These are phyloP conservation scores for Tachyglossus aculeatus DNA, from an alignment of 2,797 vertebrate genomes.

Conservation along the genomic window DNA sequence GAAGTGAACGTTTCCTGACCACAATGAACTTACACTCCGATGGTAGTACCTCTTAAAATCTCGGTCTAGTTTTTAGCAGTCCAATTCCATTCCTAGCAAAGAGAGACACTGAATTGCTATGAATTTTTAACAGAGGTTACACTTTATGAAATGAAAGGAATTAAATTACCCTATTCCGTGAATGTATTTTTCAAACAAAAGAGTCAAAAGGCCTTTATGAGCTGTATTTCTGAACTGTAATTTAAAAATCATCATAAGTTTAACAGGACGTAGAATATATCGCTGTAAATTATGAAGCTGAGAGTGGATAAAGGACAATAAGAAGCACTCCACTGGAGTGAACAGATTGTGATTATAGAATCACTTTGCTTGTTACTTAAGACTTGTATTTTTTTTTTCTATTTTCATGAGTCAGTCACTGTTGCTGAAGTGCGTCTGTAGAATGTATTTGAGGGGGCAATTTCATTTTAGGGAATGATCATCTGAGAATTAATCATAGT, in stretches of 20 bases:
- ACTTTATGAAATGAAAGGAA: slow-evolving; percentile 51
- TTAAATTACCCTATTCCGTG: slow-evolving; percentile 59
- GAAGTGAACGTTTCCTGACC: slow-evolving; percentile 38
- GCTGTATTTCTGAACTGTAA: slow-evolving; percentile 28
- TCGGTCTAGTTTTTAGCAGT: slow-evolving; percentile 46
- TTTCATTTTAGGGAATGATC: neutral
- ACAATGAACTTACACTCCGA: slow-evolving; percentile 55
- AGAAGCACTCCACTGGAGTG: neutral
- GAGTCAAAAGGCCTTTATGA: slow-evolving; percentile 43
- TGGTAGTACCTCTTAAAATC: slow-evolving; percentile 39
- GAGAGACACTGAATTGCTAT: slow-evolving; percentile 40
- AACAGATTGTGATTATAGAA: slow-evolving; percentile 33
- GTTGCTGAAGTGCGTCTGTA: neutral
- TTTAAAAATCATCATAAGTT: slow-evolving; percentile 34
- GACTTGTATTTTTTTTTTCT: slow-evolving; percentile 14
- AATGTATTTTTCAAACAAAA: slow-evolving; percentile 58
- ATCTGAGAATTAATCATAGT: too few relatives aligned
- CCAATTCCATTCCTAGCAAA: slow-evolving; percentile 59
- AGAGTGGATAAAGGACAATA: neutral
- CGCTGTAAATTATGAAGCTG: slow-evolving; percentile 23
- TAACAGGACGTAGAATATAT: slow-evolving; percentile 43
- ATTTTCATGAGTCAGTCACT: slow-evolving; percentile 12
- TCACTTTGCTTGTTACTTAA: neutral
- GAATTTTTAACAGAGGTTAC: slow-evolving; percentile 41
- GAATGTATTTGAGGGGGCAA: slow-evolving; percentile 8